Evolutionary conservation across 2,113 vertebrate species (phyloP).

Genomic region (Trematocara unimaculatum): DNA sequence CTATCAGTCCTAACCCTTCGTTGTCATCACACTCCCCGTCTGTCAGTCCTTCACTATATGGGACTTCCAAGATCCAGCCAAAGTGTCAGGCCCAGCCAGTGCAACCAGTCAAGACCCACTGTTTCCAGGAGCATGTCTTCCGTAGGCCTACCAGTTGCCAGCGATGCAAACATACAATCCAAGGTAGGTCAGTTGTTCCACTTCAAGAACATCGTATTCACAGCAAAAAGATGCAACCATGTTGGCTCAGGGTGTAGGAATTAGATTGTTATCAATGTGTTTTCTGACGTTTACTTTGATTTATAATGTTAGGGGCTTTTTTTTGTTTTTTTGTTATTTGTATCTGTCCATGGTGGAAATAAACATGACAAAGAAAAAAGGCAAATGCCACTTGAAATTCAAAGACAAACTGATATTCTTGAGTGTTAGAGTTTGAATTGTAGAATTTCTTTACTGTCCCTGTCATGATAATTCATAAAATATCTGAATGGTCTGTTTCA

Average conservation of each 20-base stretch:
- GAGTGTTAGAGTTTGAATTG: neutral
- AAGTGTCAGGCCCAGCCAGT: constrained; percentile 48
- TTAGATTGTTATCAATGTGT: neutral
- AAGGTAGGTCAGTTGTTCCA: constrained; percentile 70
- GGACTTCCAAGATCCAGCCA: constrained; percentile 39
- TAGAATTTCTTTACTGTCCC: neutral
- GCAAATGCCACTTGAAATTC: neutral
- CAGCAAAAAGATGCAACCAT: neutral
- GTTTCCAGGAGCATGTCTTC: constrained; percentile 87
- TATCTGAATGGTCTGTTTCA: neutral
- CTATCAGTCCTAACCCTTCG: constrained; percentile 61
- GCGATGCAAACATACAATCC: constrained; percentile 84
- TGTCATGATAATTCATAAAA: neutral
- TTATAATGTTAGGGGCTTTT: neutral
- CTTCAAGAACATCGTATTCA: neutral
- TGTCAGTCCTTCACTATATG: constrained; percentile 42
- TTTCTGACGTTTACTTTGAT: neutral
- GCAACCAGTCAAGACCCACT: constrained; percentile 77
- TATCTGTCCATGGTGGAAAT: neutral
- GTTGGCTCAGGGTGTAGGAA: neutral
- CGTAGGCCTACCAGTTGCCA: constrained; percentile 81
- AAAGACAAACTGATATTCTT: neutral
- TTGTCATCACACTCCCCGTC: constrained; percentile 61
- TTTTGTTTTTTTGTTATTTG: neutral
- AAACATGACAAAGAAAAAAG: neutral